Conservation (phyloP, 2,888 invertebrate genomes). For the Athetis lepigone region DNA sequence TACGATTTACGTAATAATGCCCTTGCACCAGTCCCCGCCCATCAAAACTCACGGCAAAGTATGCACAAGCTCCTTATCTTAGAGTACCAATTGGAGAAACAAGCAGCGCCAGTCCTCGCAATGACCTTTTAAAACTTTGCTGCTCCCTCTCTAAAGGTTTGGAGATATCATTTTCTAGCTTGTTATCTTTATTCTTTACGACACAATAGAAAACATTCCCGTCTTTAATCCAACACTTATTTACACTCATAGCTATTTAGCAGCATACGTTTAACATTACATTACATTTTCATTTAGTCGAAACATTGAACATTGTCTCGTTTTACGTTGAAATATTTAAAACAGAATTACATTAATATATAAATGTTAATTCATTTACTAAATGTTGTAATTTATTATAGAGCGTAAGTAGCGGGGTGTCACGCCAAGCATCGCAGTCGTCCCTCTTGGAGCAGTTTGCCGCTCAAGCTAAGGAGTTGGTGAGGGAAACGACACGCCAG, state of each 20-base stretch:
- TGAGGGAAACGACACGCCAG: constrained; percentile 96
- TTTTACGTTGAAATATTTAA: not conserved
- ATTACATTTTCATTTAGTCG: not conserved
- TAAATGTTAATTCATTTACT: not conserved
- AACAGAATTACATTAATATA: not conserved
- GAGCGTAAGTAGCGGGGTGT: constrained; percentile 84
- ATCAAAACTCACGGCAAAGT: not conserved
- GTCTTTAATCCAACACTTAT: not conserved
- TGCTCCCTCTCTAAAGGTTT: not conserved
- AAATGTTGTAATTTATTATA: constrained; percentile 55
- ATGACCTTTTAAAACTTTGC: not conserved
- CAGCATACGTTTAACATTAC: constrained; percentile 1
- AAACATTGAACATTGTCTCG: not conserved
- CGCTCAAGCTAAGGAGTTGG: constrained; percentile 96
- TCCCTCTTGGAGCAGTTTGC: constrained; percentile 97
- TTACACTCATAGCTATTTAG: constrained; percentile 5
- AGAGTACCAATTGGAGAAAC: constrained; percentile 1
- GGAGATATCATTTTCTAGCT: not conserved
- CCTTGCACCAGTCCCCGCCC: not conserved
- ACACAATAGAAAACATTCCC: too few species aligned
- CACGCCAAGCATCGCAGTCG: constrained; percentile 95
- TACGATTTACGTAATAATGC: not conserved
- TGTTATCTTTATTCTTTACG: not conserved
- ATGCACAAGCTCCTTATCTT: constrained; percentile 18
- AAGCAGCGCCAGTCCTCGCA: too few species aligned